phyloP scores from a whole-genome alignment of 2,113 vertebrate genomes.

The Embiotoca jacksoni region DNA sequence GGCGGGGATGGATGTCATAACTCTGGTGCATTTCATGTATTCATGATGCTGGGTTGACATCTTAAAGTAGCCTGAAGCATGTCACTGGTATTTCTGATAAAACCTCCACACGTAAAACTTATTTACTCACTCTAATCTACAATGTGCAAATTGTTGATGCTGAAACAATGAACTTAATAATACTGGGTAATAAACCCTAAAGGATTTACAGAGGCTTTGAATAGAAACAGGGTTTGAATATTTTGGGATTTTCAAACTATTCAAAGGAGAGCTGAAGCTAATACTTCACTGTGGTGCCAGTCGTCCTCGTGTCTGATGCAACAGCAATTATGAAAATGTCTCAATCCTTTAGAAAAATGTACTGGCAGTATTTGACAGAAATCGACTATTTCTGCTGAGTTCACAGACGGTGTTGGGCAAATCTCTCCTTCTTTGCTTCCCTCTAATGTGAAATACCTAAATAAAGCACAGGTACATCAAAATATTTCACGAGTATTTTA shows the following conservation, averaged over 20 bases:
- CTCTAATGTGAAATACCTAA: neutral
- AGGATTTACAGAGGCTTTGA: neutral
- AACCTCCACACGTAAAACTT: neutral
- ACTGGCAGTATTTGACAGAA: neutral
- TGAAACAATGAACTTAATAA: neutral
- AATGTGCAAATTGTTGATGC: too few relatives aligned
- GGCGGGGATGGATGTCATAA: neutral
- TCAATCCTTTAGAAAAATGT: neutral
- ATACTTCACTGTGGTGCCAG: too few relatives aligned
- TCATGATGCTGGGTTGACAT: neutral
- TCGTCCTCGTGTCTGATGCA: neutral
- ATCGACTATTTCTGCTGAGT: neutral
- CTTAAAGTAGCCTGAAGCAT: neutral
- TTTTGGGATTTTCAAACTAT: neutral
- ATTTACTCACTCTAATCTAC: too few relatives aligned
- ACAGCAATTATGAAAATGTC: neutral
- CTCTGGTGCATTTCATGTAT: neutral
- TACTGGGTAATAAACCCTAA: neutral
- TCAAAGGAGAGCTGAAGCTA: neutral
- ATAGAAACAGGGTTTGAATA: neutral
- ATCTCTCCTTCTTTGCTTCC: neutral
- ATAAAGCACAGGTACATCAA: neutral
- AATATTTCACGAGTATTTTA: too few relatives aligned
- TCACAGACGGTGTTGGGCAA: neutral
- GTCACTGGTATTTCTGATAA: conserved; percentile 6